Base-by-base conservation (phyloP, 2,797 vertebrate species). In the Sternotherus odoratus region DNA sequence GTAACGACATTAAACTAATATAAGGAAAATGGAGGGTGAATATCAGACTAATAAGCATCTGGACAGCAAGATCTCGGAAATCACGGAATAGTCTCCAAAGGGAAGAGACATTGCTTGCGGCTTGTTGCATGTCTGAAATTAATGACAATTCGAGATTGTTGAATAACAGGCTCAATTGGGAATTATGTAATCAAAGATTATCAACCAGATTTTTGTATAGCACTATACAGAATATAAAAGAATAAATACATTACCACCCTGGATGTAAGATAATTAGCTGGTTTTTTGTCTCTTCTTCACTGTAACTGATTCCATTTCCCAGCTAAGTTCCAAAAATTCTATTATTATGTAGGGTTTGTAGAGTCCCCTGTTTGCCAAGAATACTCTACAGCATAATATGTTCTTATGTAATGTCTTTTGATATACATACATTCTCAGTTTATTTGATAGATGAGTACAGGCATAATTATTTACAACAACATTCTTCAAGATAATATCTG, bases 41-140 rank as follows among this genome's bases (percentile, higher is more conserved):
- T 82, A 92, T 50, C 36, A 63, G 56, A 49, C 51, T 88, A 83
- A 78, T 92, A 85, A 91, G 86, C 66, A 81, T 84, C 74, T 72
- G 91, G 88, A 90, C 91, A 96, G 80, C 43, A 24, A 82, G 36
- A 88, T 88, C 57, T 93, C 57, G 81, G 82, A 93, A 89, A 93
- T 80, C 43, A 90, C 11, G 84, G 91, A 91, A 85, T 66, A 83
- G 72, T 85, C 19, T 91, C 82, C 66, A 36, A 26, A 8, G 75
- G 39, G 83, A 88, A 39, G 28, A 5, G 83, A 46, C 36, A 49
- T 28, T 57, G 10, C 81, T 43, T 78, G 57, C 86, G 85, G 43
- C 12, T 88, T 88, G 78, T 50, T 51, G 60, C 33, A 36, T n/a
- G 60, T 63, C 8, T n/a, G 8, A 63, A 17, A 8, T 63, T 63